Evolutionary conservation across 1,140 invertebrate species (phyloP), one percentile per base, ranked within the genome.

Genomic region (Drosophila eugracilis): DNA sequence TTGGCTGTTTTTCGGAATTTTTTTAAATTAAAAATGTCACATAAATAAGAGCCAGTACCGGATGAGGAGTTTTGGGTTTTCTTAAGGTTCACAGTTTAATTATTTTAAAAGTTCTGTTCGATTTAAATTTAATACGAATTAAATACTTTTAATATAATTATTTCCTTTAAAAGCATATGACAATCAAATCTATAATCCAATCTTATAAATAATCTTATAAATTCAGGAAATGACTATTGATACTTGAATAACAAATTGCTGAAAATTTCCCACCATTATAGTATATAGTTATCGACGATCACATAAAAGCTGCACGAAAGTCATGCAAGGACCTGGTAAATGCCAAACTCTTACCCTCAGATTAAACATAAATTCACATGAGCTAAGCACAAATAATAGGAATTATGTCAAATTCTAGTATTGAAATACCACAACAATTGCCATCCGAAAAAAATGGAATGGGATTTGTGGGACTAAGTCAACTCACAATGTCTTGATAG

Each of bases 391-490:
- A 75, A 88, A 88, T 88, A 88, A 86, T 86, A 86, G 74, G 63
- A 86, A 83, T 86, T 86, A 86, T 88, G 75, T 88, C 83, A 86
- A 78, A 67, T 67, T 36, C 26, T 60, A 49, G 53, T 50, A 81
- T 75, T 75, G 75, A 58, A 86, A 86, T 88, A 70, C 53, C 83
- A 78, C 63, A 81, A 67, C 63, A 71, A 63, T 34, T 36, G 6
- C 36, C 26, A 24, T 1, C 21, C 21, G 39, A 36, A 7, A 7
- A 4, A 15, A 14, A 14, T n/a, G 74, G 39, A 6, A 10, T 4
- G 63, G 28, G 7, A 30, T 28, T 17, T 5, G 44, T 22, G 49
- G 39, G 37, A 44, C 41, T 53, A 42, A 55, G 54, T 22, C 74
- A 72, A 60, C 52, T 15, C 17, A 15, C 73, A 66, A 75, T 75